Conservation (phyloP, 2,888 invertebrate genomes). For the Alcis repandata region DNA sequence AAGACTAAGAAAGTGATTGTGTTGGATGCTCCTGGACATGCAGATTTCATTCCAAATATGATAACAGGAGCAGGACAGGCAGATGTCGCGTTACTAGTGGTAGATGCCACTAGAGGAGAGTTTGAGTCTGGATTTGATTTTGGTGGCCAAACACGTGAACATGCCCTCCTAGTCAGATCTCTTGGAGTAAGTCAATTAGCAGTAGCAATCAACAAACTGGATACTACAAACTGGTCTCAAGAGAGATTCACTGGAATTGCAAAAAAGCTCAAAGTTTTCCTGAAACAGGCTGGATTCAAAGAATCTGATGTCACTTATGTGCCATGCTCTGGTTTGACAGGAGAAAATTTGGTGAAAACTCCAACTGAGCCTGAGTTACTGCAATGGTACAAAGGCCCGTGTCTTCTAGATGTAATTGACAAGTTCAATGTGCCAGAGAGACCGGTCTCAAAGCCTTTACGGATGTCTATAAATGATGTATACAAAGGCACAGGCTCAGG, state of each 20-base stretch:
- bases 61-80: slow-evolving; percentile 99
- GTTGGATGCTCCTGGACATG: slow-evolving; percentile 99
- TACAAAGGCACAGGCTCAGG: slow-evolving; percentile 97
- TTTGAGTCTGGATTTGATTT: slow-evolving; percentile 99
- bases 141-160: slow-evolving; percentile 99
- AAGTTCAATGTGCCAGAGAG: slow-evolving; percentile 95
- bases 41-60: slow-evolving; percentile 99
- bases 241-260: slow-evolving; percentile 96
- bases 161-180: slow-evolving; percentile 96
- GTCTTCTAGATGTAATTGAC: slow-evolving; percentile 94
- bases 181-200: slow-evolving; percentile 96
- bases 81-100: slow-evolving; percentile 98
- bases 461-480: slow-evolving; percentile 97
- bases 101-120: slow-evolving; percentile 98
- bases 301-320: slow-evolving; percentile 95
- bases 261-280: slow-evolving; percentile 91
- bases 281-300: slow-evolving; percentile 97
- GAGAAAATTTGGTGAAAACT: slow-evolving; percentile 94
- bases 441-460: slow-evolving; percentile 94
- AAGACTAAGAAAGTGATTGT: slow-evolving; percentile 93
- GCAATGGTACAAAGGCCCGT: slow-evolving; percentile 94
- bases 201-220: slow-evolving; percentile 98
- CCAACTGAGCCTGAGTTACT: slow-evolving; percentile 88
- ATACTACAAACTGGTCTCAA: slow-evolving; percentile 97
- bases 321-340: slow-evolving; percentile 98